Percentiles rank a stretch among this genome's conserved stretches.
phyloP scores from a whole-genome alignment of 2,888 invertebrate genomes.

The Perithous albicinctus region DNA sequence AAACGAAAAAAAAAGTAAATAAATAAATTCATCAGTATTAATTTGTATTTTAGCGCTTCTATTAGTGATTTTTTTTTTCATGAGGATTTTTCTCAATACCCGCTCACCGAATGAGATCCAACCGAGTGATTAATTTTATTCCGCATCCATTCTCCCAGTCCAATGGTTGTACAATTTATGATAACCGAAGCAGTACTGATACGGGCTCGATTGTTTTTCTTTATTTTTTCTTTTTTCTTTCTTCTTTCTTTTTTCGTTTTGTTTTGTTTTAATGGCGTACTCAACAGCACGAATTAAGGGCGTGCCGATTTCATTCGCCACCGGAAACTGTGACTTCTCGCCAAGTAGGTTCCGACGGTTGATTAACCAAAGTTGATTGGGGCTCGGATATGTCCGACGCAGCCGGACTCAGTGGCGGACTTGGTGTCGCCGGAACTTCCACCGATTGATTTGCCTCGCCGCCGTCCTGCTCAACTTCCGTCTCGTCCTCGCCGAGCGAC shows the following conservation, averaged over 20 bases:
- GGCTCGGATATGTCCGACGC: slow-evolving; percentile 83
- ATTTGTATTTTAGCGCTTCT: background rate
- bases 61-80: slow-evolving; percentile 10
- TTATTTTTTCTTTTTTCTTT: too few relatives aligned
- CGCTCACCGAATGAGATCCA: slow-evolving; percentile 14
- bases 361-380: slow-evolving; percentile 77
- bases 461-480: slow-evolving; percentile 77
- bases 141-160: slow-evolving; percentile 41
- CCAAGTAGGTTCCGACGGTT: slow-evolving; percentile 84
- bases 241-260: slow-evolving; percentile 1
- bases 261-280: slow-evolving; percentile 21
- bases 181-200: slow-evolving; percentile 49
- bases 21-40: background rate
- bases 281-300: slow-evolving; percentile 38
- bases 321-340: slow-evolving; percentile 86
- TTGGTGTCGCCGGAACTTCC: slow-evolving; percentile 80
- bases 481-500: slow-evolving; percentile 78
- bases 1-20: slow-evolving; percentile 32
- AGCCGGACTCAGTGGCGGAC: slow-evolving; percentile 84
- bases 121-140: slow-evolving; percentile 8
- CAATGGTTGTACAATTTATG: slow-evolving; percentile 49
- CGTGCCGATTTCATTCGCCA: slow-evolving; percentile 83
- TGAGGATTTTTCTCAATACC: background rate
- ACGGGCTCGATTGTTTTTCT: slow-evolving; percentile 21
- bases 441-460: slow-evolving; percentile 74